Conservation (phyloP, 2,888 invertebrate species). For the Platycheirus albimanus region DNA sequence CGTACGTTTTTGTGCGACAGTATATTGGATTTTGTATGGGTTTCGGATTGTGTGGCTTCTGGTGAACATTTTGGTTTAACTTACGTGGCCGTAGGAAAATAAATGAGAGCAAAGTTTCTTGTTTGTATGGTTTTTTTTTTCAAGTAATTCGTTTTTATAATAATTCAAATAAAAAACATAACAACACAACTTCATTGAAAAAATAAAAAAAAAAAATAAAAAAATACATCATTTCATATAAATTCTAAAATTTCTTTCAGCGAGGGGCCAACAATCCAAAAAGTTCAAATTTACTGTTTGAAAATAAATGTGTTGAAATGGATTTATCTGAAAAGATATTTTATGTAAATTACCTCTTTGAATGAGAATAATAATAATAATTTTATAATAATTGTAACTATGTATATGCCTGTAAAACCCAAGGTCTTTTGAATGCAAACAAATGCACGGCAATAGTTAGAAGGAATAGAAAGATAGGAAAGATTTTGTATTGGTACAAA, state of each 20-base stretch:
- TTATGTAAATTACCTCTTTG: conserved; percentile 1
- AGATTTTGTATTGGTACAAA: no score
- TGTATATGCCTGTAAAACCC: no score
- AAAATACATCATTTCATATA: not conserved
- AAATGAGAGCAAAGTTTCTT: not conserved
- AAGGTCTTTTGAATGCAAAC: no score
- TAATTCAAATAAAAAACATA: not conserved
- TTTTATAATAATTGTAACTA: no score
- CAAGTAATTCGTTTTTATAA: not conserved
- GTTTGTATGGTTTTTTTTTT: not conserved
- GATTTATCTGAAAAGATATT: not conserved
- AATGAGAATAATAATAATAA: no score
- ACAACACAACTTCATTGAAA: not conserved
- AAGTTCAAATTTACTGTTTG: not conserved
- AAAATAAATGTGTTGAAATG: not conserved
- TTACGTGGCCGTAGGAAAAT: conserved; percentile 1
- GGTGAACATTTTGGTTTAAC: conserved; percentile 11
- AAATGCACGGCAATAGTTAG: no score
- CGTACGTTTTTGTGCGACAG: conserved; percentile 21
- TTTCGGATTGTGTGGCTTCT: conserved; percentile 20
- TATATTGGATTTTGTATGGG: conserved; percentile 23
- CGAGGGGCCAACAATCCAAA: not conserved
- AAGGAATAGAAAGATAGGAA: no score
- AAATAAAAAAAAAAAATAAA: not conserved
- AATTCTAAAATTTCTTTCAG: not conserved